Percentiles rank a stretch among this genome's conserved stretches.
Evolutionary conservation across 2,888 invertebrate species (phyloP).

Genomic region (Plutella xylostella): DNA sequence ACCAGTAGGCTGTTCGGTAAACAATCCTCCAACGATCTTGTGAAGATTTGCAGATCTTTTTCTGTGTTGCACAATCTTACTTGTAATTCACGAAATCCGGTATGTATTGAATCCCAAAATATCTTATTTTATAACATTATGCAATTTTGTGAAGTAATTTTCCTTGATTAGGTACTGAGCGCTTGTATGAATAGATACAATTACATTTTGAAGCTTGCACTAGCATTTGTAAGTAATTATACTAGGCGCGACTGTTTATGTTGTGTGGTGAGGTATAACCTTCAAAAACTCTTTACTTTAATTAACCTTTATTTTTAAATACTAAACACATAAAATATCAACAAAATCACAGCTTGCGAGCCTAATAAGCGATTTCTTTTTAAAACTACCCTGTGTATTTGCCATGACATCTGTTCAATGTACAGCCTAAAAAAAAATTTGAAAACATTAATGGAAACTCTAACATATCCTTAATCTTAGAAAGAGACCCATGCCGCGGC

Average conservation of each 20-base stretch:
- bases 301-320: no score
- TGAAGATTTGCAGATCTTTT: conserved; percentile 45
- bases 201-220: not conserved
- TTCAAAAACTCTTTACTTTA: no score
- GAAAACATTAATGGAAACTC: not conserved
- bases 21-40: conserved; percentile 29
- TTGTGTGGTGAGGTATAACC: not conserved
- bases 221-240: not conserved
- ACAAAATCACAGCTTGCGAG: no score
- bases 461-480: conserved; percentile 15
- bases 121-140: not conserved
- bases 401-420: no score
- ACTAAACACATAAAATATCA: no score
- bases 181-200: not conserved
- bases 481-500: not conserved
- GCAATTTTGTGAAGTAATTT: not conserved
- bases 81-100: conserved; percentile 38
- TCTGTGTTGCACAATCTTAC: conserved; percentile 41
- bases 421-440: no score
- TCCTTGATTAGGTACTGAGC: conserved; percentile 4
- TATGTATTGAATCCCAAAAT: conserved; percentile 26
- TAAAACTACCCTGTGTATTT: no score
- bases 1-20: conserved; percentile 26
- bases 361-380: no score
- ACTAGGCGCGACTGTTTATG: not conserved